phyloP scores from a whole-genome alignment of 2,888 invertebrate species.

The Clusia tigrina region DNA sequence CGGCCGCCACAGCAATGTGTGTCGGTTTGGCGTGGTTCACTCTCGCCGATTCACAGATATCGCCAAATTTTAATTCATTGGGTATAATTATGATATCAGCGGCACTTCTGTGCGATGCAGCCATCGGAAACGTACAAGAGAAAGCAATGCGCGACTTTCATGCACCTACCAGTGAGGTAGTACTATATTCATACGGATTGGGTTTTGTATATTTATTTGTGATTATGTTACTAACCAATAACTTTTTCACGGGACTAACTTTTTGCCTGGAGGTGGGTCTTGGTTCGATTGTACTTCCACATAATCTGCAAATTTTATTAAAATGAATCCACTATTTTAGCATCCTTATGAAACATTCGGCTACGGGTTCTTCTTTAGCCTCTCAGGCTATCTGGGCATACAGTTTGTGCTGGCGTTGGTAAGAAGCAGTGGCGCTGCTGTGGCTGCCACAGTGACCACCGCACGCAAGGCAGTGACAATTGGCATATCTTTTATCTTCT shows the following conservation, averaged over 20 bases:
- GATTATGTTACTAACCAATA: conserved; percentile 77
- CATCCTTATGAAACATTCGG: conserved; percentile 79
- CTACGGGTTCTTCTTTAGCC: conserved; percentile 84
- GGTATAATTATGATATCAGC: conserved; percentile 81
- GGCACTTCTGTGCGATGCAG: conserved; percentile 91
- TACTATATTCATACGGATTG: conserved; percentile 89
- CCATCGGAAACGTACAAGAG: conserved; percentile 97
- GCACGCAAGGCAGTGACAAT: conserved; percentile 92
- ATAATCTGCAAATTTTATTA: neutral
- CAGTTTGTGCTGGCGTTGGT: conserved; percentile 92
- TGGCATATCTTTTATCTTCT: conserved; percentile 89
- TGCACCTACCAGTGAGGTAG: conserved; percentile 90
- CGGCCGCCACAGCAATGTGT: conserved; percentile 87
- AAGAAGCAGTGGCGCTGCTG: conserved; percentile 86
- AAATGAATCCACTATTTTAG: conserved; percentile 68
- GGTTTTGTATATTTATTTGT: conserved; percentile 83
- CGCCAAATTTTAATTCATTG: conserved; percentile 75
- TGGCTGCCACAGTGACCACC: conserved; percentile 92
- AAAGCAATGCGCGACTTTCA: conserved; percentile 87
- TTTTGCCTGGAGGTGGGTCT: conserved; percentile 80
- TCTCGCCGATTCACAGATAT: conserved; percentile 78
- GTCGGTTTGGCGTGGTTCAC: conserved; percentile 90
- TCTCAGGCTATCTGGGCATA: conserved; percentile 91
- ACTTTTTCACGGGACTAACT: conserved; percentile 75
- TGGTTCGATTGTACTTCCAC: neutral